phyloP scores from a whole-genome alignment of 2,797 vertebrate genomes.

The Diceros bicornis region DNA sequence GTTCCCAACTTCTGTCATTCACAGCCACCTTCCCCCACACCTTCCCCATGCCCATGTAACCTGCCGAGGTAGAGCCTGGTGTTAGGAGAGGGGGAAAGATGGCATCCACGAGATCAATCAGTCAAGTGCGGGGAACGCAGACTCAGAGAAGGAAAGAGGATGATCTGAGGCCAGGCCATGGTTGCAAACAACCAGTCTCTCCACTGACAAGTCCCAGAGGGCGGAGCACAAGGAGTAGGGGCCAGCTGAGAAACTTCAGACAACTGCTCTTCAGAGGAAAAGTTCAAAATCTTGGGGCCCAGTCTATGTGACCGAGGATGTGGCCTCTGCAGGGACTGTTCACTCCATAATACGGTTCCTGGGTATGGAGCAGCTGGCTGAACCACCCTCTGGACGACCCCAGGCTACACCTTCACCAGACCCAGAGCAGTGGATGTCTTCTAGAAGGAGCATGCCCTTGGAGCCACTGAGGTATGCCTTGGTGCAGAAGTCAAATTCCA shows the following conservation, averaged over 20 bases:
- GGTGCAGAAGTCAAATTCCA: background rate
- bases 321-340: background rate
- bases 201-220: background rate
- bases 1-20: background rate
- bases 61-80: background rate
- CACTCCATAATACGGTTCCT: too few species aligned
- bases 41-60: fast-evolving
- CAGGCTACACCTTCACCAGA: too few species aligned
- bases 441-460: background rate
- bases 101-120: too few species aligned
- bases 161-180: background rate
- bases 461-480: fast-evolving
- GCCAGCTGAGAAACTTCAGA: background rate
- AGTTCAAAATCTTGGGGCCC: background rate
- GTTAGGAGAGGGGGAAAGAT: fast-evolving
- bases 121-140: background rate
- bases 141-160: background rate
- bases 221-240: fast-evolving
- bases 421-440: background rate
- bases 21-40: too few species aligned
- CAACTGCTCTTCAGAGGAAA: background rate
- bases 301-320: background rate
- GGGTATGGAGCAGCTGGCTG: background rate
- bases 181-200: fast-evolving
- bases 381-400: fast-evolving